Conservation (phyloP, 1,140 invertebrate species). For the Heliothis virescens region DNA sequence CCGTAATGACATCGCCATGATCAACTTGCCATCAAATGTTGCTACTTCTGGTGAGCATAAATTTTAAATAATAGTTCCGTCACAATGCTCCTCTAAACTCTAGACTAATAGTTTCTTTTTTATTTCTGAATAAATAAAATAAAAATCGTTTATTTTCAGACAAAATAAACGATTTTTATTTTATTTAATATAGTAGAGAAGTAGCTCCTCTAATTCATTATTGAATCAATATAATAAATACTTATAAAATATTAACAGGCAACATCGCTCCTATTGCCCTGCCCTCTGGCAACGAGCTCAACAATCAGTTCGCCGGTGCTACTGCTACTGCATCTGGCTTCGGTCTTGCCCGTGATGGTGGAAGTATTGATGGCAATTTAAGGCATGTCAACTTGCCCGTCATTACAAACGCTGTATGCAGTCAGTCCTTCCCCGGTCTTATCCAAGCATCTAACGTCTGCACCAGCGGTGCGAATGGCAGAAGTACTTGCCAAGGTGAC, state of each 20-base stretch:
- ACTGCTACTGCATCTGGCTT: slow-evolving; percentile 40
- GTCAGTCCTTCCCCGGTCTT: slow-evolving; percentile 41
- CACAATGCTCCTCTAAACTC: too few species aligned
- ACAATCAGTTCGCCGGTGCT: slow-evolving; percentile 26
- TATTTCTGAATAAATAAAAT: too few species aligned
- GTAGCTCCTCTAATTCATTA: too few species aligned
- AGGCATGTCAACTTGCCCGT: slow-evolving; percentile 58
- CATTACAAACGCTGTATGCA: slow-evolving; percentile 59
- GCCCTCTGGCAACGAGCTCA: slow-evolving; percentile 20
- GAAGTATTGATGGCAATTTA: slow-evolving; percentile 19
- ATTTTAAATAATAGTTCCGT: not conserved
- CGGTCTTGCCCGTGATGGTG: slow-evolving; percentile 25
- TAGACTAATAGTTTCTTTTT: too few species aligned
- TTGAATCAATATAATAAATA: too few species aligned
- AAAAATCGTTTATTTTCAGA: too few species aligned
- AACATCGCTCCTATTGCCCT: slow-evolving; percentile 19
- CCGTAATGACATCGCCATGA: slow-evolving; percentile 66
- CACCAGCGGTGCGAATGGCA: slow-evolving; percentile 56
- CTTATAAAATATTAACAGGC: not conserved
- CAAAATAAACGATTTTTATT: too few species aligned
- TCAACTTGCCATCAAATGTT: slow-evolving; percentile 64
- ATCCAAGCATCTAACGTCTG: slow-evolving; percentile 59
- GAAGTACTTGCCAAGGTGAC: slow-evolving; percentile 58
- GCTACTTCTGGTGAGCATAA: slow-evolving; percentile 64
- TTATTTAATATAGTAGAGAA: too few species aligned